A percentile compares a stretch with the other conserved stretches of the same genome.
These are phyloP conservation scores for Trichogramma pretiosum DNA, from an alignment of 1,140 invertebrate species.

Conservation along the genomic window DNA sequence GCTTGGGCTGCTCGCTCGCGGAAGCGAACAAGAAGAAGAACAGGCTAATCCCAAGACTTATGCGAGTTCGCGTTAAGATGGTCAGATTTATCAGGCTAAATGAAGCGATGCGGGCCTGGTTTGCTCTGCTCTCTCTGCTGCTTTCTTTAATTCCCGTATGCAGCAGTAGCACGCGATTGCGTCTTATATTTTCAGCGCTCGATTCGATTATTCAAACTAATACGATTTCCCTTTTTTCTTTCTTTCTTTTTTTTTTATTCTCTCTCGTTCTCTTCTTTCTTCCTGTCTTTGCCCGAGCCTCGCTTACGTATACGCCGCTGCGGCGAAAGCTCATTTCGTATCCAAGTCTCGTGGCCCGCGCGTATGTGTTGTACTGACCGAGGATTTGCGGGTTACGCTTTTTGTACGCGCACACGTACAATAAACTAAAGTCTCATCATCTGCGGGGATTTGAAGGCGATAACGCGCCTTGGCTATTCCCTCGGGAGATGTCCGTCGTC, in stretches of 20 bases:
- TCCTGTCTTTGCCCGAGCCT: background rate
- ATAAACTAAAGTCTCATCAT: conserved; percentile 48
- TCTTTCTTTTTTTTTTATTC: background rate
- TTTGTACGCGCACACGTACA: conserved; percentile 36
- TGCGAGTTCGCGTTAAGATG: conserved; percentile 39
- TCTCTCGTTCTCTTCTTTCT: conserved; percentile 4
- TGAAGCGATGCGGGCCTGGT: conserved; percentile 13
- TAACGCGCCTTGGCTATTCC: conserved; percentile 34
- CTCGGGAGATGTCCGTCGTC: conserved; percentile 23
- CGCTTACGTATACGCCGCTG: background rate
- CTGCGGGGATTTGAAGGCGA: conserved; percentile 42
- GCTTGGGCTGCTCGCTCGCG: background rate
- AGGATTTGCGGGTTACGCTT: conserved; percentile 8
- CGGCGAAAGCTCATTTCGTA: conserved; percentile 12
- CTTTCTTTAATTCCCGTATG: background rate
- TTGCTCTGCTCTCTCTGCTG: conserved; percentile 2
- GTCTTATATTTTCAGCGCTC: no score
- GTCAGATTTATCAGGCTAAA: conserved; percentile 45
- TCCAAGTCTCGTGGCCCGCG: no score
- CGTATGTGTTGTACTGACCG: no score
- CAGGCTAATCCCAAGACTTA: conserved; percentile 44
- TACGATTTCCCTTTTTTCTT: conserved; percentile 23
- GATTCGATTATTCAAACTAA: conserved; percentile 17
- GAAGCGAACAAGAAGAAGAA: conserved; percentile 21
- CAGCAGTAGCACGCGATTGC: background rate